Evolutionary conservation across 2,888 invertebrate genomes (phyloP).

Genomic region (Hypercompe scribonia): DNA sequence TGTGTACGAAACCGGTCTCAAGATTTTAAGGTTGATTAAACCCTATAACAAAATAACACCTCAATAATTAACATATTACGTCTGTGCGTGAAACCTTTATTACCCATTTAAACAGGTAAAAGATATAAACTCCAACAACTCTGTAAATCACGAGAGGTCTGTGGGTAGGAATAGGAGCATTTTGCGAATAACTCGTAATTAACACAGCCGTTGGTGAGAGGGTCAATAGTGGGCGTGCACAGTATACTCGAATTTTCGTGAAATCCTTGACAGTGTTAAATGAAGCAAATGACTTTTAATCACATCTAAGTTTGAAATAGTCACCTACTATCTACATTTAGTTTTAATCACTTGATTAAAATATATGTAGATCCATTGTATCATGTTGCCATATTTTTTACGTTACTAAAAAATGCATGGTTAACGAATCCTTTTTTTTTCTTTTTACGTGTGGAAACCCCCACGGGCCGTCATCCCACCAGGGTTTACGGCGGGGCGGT

Average conservation of each 20-base stretch:
- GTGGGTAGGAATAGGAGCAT: not conserved
- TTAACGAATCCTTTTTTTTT: too few species aligned
- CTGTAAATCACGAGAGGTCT: not conserved
- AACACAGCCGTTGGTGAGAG: not conserved
- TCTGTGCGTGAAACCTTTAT: not conserved
- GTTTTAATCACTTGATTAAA: too few species aligned
- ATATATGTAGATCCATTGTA: too few species aligned
- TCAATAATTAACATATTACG: not conserved
- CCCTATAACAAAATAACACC: not conserved
- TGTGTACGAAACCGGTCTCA: not conserved
- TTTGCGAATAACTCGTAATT: not conserved
- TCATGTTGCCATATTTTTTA: too few species aligned
- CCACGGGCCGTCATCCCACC: too few species aligned
- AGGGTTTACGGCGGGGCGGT: too few species aligned
- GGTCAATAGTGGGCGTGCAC: not conserved
- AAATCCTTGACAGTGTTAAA: not conserved
- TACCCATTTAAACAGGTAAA: not conserved
- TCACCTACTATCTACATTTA: too few species aligned
- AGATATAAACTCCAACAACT: not conserved
- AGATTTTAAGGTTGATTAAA: not conserved
- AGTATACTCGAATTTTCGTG: not conserved
- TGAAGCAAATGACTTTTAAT: not conserved
- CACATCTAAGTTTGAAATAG: not conserved
- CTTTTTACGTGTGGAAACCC: too few species aligned
- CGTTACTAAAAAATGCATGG: too few species aligned